Evolutionary conservation across 2,888 invertebrate genomes (phyloP).

Genomic region (Dolichomitus sp.): DNA sequence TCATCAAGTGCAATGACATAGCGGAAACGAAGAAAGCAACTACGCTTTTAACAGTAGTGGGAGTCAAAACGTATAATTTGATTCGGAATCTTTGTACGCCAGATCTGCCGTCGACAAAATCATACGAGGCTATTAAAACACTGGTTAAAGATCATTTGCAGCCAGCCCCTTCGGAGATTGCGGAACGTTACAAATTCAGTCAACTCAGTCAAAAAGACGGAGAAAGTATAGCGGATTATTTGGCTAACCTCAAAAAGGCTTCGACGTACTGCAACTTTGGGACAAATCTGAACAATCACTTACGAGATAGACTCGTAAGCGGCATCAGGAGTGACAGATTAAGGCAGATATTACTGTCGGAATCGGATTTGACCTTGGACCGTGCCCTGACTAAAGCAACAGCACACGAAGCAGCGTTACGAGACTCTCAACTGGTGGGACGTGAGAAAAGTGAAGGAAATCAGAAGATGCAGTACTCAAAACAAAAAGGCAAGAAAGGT

Average conservation of each 20-base stretch:
- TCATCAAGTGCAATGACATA: constrained; percentile 25
- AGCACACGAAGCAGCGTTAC: constrained; percentile 24
- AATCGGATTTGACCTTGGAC: constrained; percentile 39
- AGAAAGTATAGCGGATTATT: constrained; percentile 40
- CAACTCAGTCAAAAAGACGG: constrained; percentile 29
- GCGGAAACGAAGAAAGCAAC: constrained; percentile 13
- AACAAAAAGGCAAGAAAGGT: constrained; percentile 19
- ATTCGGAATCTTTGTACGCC: constrained; percentile 56
- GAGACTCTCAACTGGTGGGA: constrained; percentile 19
- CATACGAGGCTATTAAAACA: constrained; percentile 22
- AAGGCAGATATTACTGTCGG: constrained; percentile 27
- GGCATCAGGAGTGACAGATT: constrained; percentile 27
- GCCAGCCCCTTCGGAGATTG: constrained; percentile 46
- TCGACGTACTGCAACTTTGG: constrained; percentile 52
- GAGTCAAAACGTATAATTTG: constrained; percentile 27
- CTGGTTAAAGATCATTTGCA: constrained; percentile 50
- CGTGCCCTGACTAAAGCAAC: constrained; percentile 33
- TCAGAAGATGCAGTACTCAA: constrained; percentile 18
- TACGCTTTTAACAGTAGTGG: constrained; percentile 18
- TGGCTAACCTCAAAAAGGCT: constrained; percentile 41
- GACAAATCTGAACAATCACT: constrained; percentile 11
- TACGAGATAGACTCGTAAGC: constrained; percentile 41
- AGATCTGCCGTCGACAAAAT: constrained; percentile 37
- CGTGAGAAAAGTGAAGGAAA: constrained; percentile 8
- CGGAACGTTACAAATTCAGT: constrained; percentile 40